Evolutionary conservation across 2,113 vertebrate species (phyloP).

Genomic region (Aspiorhynchus laticeps): DNA sequence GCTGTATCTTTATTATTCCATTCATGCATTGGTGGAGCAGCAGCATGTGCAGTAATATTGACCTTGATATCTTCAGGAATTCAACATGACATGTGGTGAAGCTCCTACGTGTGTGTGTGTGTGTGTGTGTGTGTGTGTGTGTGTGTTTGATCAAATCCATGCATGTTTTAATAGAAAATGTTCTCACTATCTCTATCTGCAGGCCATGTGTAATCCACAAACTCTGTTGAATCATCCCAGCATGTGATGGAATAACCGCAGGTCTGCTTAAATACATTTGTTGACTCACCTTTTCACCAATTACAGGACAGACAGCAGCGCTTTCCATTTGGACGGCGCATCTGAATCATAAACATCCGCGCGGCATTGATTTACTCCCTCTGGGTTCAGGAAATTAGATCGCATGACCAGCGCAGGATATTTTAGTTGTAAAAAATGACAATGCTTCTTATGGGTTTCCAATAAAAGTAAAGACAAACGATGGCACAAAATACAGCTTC

Average conservation of each 20-base stretch:
- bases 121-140: too few relatives aligned
- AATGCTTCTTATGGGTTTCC: constrained; percentile 32
- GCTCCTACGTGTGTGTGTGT: background rate
- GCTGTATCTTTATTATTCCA: background rate
- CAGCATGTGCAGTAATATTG: background rate
- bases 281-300: constrained; percentile 22
- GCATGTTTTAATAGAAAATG: constrained; percentile 10
- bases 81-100: background rate
- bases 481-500: constrained; percentile 11
- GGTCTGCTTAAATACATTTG: constrained; percentile 20
- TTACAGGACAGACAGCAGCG: constrained; percentile 15
- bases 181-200: background rate
- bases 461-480: constrained; percentile 15
- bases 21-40: background rate
- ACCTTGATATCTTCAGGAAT: constrained; percentile 1
- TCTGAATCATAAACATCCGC: background rate
- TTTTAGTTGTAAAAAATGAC: constrained; percentile 38
- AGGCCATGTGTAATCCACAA: constrained; percentile 1
- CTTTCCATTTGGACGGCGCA: background rate
- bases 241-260: constrained; percentile 5
- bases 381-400: constrained; percentile 40
- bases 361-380: constrained; percentile 23
- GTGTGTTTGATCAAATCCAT: background rate
- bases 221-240: background rate
- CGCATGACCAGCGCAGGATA: constrained; percentile 24